A percentile compares a stretch with the other conserved stretches of the same genome.
Evolutionary conservation across 2,797 vertebrate genomes (phyloP).

Genomic region (Allobates femoralis): DNA sequence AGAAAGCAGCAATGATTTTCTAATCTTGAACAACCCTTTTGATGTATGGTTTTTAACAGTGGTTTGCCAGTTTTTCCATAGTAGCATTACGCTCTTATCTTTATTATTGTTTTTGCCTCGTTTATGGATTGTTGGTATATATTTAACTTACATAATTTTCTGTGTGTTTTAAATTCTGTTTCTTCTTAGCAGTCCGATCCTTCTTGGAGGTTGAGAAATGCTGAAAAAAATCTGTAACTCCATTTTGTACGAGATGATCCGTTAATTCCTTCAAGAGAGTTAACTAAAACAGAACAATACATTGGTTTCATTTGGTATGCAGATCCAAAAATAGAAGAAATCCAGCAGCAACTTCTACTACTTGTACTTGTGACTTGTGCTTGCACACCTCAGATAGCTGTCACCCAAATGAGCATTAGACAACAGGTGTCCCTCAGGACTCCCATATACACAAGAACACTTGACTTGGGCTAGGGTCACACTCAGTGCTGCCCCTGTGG

Average conservation of each 20-base stretch:
- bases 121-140: not conserved
- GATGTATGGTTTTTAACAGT: not conserved
- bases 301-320: not conserved
- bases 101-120: not conserved
- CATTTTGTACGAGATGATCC: slow-evolving; percentile 79
- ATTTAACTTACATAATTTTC: slow-evolving; percentile 24
- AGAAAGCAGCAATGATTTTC: no score
- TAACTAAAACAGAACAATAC: slow-evolving; percentile 73
- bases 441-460: no score
- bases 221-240: slow-evolving; percentile 78
- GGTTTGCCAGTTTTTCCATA: not conserved
- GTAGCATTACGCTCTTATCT: not conserved
- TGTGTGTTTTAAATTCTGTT: slow-evolving; percentile 63
- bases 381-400: no score
- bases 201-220: slow-evolving; percentile 71
- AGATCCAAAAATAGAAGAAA: not conserved
- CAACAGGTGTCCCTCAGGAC: no score
- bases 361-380: not conserved
- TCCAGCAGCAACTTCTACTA: not conserved
- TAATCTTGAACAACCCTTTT: no score
- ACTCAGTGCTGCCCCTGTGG: no score
- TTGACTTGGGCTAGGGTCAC: no score
- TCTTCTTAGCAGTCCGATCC: slow-evolving; percentile 68
- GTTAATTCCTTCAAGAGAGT: slow-evolving; percentile 85
- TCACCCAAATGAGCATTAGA: no score